Percentiles rank a stretch among this genome's conserved stretches.
These are phyloP conservation scores for Charina bottae DNA, from an alignment of 2,113 vertebrate genomes.

Conservation along the genomic window DNA sequence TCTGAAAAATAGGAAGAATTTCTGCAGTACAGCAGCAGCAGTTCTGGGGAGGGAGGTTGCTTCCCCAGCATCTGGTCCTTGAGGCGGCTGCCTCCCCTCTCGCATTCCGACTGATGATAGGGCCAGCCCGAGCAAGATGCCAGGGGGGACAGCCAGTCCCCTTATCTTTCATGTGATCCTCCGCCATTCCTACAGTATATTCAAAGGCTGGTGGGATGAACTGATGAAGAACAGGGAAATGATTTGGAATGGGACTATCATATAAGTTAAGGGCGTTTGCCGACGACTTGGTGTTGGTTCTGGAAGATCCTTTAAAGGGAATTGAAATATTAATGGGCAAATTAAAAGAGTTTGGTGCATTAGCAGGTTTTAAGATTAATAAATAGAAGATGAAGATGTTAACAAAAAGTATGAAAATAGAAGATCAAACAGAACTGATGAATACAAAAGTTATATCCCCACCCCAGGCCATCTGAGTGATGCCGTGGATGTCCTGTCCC, in stretches of 20 bases:
- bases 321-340: too few relatives aligned
- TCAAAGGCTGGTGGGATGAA: background rate
- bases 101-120: background rate
- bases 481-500: too few relatives aligned
- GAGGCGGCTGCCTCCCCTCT: background rate
- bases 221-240: background rate
- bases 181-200: background rate
- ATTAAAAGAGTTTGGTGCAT: too few relatives aligned
- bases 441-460: too few relatives aligned
- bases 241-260: background rate
- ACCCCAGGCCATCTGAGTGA: too few relatives aligned
- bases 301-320: too few relatives aligned
- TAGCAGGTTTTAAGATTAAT: too few relatives aligned
- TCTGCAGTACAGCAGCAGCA: background rate
- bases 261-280: too few relatives aligned
- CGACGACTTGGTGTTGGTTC: too few relatives aligned
- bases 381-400: too few relatives aligned
- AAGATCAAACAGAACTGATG: too few relatives aligned
- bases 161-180: background rate
- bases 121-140: background rate
- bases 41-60: background rate
- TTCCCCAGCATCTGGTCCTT: background rate
- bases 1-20: background rate
- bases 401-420: too few relatives aligned
- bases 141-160: background rate